Evolutionary conservation across 2,113 vertebrate species (phyloP), one percentile per base, ranked within the genome.

Genomic region (Oenanthe oenanthe): DNA sequence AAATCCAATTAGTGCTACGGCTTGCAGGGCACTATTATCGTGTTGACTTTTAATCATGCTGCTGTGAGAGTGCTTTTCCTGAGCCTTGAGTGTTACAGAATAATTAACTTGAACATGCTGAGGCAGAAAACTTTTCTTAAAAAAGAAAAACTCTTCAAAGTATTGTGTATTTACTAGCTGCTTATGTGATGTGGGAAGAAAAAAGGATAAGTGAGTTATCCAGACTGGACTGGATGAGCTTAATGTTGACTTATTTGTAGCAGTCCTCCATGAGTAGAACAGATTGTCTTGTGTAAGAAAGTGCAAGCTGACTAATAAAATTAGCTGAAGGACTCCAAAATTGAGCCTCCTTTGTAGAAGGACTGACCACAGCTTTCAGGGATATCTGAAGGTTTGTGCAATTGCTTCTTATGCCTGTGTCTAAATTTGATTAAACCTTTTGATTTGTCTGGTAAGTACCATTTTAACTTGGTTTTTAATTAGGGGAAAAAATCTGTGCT

Each of bases 371-470:
- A 73, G 32, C 78, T 61, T 88, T 75, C 61, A 25, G 25, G 7
- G 9, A 42, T 63, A 68, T 90, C 74, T 72, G 19, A 28, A 42
- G 38, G 50, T 53, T 57, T 73, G 15, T 84, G 47, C 71, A 95
- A 88, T 45, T 36, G 28, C 68, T 86, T 85, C 85, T 95, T 68
- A 85, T 86, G 61, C 38, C 65, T 92, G 66, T 56, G 29, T 93
- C 66, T 94, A 92, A 81, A 51, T 85, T 96, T 96, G 96, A 97
- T 96, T 97, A 97, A 97, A 91, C 78, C 45, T 70, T 93, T n/a
- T 42, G 40, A 89, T 93, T 75, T 63, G 32, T 93, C 77, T 86
- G 75, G 77, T 97, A 96, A 95, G 85, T 82, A 95, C 78, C 42
- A 36, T n/a, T 96, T 97, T 91, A 40, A 92, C 93, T 97, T 94